Percentiles rank a stretch among this genome's conserved stretches.
phyloP scores from a whole-genome alignment of 2,113 vertebrate genomes.

The Chaetorhynchus papuensis region DNA sequence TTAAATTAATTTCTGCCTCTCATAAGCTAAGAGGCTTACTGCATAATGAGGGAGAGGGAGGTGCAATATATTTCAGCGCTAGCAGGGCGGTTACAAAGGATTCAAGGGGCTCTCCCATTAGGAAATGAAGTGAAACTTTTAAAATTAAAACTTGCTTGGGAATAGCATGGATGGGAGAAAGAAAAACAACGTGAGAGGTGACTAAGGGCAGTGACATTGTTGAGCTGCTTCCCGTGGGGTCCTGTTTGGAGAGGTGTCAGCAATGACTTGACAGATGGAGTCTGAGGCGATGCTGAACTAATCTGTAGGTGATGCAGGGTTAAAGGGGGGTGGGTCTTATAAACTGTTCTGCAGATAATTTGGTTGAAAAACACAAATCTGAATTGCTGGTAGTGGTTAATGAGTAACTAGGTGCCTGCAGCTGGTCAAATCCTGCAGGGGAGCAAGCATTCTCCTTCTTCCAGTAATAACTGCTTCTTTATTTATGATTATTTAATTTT shows the following conservation, averaged over 20 bases:
- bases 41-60: neutral
- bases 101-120: neutral
- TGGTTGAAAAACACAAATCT: neutral
- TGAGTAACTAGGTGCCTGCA: neutral
- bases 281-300: neutral
- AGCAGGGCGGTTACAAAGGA: neutral
- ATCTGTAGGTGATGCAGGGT: neutral
- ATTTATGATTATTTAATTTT: neutral
- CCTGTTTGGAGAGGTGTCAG: neutral
- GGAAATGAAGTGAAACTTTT: neutral
- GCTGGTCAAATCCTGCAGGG: neutral
- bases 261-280: neutral
- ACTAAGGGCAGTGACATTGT: neutral
- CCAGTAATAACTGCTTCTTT: neutral
- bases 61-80: neutral
- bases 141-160: neutral
- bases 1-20: constrained; percentile 37
- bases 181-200: neutral
- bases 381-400: neutral
- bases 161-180: neutral
- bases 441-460: neutral
- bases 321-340: neutral
- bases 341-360: neutral
- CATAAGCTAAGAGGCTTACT: constrained; percentile 27
- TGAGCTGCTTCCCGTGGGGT: neutral